Percentiles rank a stretch among this genome's conserved stretches.
Conservation (phyloP, 1,140 invertebrate genomes). For the Diabrotica virgifera region DNA sequence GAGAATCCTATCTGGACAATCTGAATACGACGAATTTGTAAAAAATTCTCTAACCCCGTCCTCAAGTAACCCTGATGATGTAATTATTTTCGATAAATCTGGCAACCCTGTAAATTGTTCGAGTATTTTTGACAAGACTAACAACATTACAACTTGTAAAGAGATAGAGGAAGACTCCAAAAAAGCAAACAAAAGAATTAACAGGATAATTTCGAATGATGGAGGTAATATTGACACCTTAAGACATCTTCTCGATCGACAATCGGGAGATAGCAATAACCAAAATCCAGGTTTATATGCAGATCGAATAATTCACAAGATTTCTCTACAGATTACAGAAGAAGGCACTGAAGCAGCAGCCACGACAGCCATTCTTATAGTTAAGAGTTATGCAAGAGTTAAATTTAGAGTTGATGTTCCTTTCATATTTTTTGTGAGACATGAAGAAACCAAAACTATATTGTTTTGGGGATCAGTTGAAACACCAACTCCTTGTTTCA, state of each 20-base stretch:
- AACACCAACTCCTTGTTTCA: slow-evolving; percentile 53
- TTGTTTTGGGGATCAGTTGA: slow-evolving; percentile 69
- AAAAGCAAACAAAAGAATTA: not conserved
- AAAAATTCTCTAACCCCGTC: slow-evolving; percentile 18
- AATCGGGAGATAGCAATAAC: too few species aligned
- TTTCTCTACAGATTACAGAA: slow-evolving; percentile 66
- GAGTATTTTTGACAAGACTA: slow-evolving; percentile 35
- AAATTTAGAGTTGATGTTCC: slow-evolving; percentile 68
- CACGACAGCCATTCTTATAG: slow-evolving; percentile 55
- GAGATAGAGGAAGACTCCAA: slow-evolving; percentile 28
- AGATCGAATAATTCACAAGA: slow-evolving; percentile 62
- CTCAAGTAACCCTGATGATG: slow-evolving; percentile 22
- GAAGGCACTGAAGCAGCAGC: slow-evolving; percentile 71
- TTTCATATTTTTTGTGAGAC: slow-evolving; percentile 74
- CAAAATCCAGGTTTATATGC: slow-evolving; percentile 60
- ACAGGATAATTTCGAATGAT: too few species aligned
- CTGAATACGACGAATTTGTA: not conserved
- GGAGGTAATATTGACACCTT: too few species aligned
- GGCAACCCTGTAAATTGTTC: slow-evolving; percentile 37
- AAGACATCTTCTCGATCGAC: too few species aligned
- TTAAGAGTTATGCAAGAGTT: slow-evolving; percentile 54
- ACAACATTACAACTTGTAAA: slow-evolving; percentile 24
- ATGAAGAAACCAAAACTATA: slow-evolving; percentile 61
- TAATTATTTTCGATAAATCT: slow-evolving; percentile 41
- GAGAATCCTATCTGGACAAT: not conserved